Conservation (phyloP, 2,888 invertebrate species). For the Oscheius sp. region DNA sequence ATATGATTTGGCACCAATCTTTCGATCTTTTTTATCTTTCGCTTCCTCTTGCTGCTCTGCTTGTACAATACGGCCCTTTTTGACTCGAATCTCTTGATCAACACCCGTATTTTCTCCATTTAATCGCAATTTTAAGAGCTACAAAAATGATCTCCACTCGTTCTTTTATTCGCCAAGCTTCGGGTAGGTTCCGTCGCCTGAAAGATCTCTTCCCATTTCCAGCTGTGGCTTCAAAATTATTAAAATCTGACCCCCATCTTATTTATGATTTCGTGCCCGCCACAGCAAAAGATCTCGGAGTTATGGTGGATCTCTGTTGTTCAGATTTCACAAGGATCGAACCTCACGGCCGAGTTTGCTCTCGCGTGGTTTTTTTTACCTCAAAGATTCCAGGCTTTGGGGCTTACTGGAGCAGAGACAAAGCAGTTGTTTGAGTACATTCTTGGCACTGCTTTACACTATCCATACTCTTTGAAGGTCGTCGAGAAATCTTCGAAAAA, state of each 20-base stretch:
- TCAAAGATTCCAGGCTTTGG: constrained; percentile 12
- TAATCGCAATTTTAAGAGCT: too few species aligned
- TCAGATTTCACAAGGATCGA: constrained; percentile 13
- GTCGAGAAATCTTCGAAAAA: constrained; percentile 3
- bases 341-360: constrained; percentile 4
- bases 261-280: constrained; percentile 20
- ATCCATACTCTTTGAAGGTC: constrained; percentile 18
- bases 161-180: too few species aligned
- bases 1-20: too few species aligned
- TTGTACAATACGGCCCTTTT: too few species aligned
- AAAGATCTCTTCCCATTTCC: too few species aligned
- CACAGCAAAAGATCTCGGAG: constrained; percentile 1
- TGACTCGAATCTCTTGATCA: too few species aligned
- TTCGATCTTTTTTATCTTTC: too few species aligned
- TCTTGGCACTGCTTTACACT: constrained; percentile 17
- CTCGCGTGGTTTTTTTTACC: too few species aligned
- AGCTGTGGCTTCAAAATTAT: neutral
- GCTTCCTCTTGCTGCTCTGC: too few species aligned
- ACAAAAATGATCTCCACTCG: too few species aligned
- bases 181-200: too few species aligned
- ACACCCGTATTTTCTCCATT: neutral
- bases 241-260: neutral
- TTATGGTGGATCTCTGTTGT: constrained; percentile 21
- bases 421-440: constrained; percentile 14
- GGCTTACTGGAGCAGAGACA: constrained; percentile 7